Base-by-base conservation (phyloP, 2,113 vertebrate species). In the Myrmecobius fasciatus region DNA sequence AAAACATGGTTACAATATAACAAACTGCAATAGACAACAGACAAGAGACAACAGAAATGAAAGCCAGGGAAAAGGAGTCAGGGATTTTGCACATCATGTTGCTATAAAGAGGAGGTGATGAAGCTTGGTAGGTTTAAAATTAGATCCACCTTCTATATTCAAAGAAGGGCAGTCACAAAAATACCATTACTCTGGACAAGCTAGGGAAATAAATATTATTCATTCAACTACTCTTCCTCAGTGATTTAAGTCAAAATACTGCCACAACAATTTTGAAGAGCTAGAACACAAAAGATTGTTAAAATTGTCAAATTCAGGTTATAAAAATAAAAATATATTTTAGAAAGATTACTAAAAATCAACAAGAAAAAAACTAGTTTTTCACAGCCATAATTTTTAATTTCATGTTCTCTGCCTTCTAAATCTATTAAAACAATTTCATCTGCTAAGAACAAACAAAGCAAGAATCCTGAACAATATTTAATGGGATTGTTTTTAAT, bases 71-170 rank as follows among this genome's bases (percentile, higher is more conserved):
- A 83, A 83, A 83, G 67, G n/a, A 83, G 20, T 83, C 20, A 22
- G 67, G 67, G 67, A 24, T 89, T 93, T 48, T 92, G 25, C 89
- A 95, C 51, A 95, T 91, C 91, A 52, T 52, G 43, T 52, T 92
- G 89, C 93, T 53, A 93, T 53, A 94, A 93, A 96, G 94, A 96
- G 36, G 67, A 25, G 48, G 94, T 92, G 88, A 91, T 94, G 67
- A 96, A 94, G n/a, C 53, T 52, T 92, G n/a, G 52, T 54, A 96
- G 89, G 48, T 90, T 53, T 91, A 94, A 92, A 94, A 93, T 96
- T 92, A 95, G 53, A 20, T 92, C 89, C 31, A 91, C 93, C 91
- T 95, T 52, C 31, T 25, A 94, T 95, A 89, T 46, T 90, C 48
- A 94, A 43, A 91, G 88, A 52, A 26, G 92, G 52, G 9, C 47